These are phyloP conservation scores for Ericerus pela DNA, from an alignment of 1,140 invertebrate species.

Conservation along the genomic window DNA sequence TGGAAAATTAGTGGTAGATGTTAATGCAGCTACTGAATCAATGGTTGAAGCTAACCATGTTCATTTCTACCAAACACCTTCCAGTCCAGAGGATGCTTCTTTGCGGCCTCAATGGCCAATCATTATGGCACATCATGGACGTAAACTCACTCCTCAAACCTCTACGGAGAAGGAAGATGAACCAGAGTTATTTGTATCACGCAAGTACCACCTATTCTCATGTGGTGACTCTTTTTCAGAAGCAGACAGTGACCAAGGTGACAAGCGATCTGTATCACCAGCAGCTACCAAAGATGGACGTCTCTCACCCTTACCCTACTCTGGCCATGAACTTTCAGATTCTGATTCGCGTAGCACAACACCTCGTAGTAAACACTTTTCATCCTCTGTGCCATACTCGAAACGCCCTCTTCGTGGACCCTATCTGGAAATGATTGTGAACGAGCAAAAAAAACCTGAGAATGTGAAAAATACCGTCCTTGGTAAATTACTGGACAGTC, in stretches of 20 bases:
- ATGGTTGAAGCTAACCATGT: neutral
- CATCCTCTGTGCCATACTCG: conserved; percentile 40
- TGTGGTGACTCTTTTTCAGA: conserved; percentile 40
- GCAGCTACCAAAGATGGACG: conserved; percentile 27
- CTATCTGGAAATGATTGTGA: conserved; percentile 67
- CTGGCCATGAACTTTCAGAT: conserved; percentile 27
- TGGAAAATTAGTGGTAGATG: no score
- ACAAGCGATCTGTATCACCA: conserved; percentile 25
- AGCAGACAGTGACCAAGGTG: conserved; percentile 35
- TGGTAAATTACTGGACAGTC: conserved; percentile 33
- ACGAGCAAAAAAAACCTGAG: conserved; percentile 61
- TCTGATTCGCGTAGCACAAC: conserved; percentile 15
- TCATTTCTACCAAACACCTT: neutral
- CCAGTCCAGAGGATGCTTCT: conserved; percentile 4
- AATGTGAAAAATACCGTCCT: conserved; percentile 34
- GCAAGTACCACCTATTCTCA: conserved; percentile 20
- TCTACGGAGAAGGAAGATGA: conserved; percentile 53
- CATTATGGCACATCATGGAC: conserved; percentile 19
- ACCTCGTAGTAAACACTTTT: neutral
- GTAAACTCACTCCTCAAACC: conserved; percentile 46
- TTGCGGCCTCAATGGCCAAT: conserved; percentile 16
- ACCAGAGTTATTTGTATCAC: conserved; percentile 14
- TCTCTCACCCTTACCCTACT: conserved; percentile 29
- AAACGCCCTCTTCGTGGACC: conserved; percentile 60
- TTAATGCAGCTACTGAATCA: no score